Evolutionary conservation across 2,113 vertebrate species (phyloP).

Genomic region (Acanthisitta chloris): DNA sequence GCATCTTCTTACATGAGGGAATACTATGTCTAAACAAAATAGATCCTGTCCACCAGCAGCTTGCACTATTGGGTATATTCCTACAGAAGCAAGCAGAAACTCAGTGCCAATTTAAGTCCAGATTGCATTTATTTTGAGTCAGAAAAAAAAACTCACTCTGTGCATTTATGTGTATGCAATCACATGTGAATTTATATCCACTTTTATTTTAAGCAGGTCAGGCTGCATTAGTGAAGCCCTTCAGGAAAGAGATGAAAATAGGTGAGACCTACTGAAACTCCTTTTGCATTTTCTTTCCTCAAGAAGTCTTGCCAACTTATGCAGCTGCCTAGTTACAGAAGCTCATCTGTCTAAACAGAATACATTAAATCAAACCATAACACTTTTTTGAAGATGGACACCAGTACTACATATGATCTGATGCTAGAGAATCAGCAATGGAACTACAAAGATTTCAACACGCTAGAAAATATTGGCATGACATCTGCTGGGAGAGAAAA

Average conservation of each 20-base stretch:
- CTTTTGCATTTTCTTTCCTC: background rate
- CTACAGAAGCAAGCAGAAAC: background rate
- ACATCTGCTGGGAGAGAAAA: background rate
- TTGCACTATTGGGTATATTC: background rate
- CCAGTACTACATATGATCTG: background rate
- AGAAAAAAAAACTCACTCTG: background rate
- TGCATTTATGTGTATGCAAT: background rate
- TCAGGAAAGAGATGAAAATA: background rate
- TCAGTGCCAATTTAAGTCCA: background rate
- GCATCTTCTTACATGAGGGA: background rate
- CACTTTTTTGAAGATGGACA: background rate
- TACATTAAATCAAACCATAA: background rate
- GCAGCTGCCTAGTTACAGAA: background rate
- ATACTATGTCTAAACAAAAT: background rate
- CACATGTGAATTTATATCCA: background rate
- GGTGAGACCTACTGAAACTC: background rate
- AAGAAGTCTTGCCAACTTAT: background rate
- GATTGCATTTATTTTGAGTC: background rate
- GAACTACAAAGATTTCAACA: background rate
- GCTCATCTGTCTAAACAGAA: background rate
- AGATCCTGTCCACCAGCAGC: background rate
- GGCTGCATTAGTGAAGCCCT: background rate
- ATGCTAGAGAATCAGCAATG: background rate
- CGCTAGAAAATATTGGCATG: background rate
- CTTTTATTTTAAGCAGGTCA: background rate